A percentile compares a stretch with the other conserved stretches of the same genome.
Conservation (phyloP, 2,113 vertebrate genomes). For the Alligator sinensis region DNA sequence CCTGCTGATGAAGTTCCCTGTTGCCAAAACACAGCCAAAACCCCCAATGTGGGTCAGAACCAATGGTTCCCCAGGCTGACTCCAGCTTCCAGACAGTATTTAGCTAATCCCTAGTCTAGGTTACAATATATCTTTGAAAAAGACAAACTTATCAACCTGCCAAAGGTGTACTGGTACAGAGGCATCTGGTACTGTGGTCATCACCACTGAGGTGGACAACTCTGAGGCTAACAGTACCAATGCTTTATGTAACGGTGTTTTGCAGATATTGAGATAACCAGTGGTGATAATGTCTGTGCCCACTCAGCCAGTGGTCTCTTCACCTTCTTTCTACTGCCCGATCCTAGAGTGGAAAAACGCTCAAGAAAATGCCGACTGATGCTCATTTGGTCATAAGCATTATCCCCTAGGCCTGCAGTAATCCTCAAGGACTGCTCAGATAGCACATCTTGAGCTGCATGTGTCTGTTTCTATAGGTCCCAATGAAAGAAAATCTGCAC, state of each 20-base stretch:
- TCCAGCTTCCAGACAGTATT: too few relatives aligned
- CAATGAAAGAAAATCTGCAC: neutral
- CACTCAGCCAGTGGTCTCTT: neutral
- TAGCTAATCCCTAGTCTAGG: too few relatives aligned
- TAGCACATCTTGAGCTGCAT: neutral
- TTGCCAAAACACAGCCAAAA: too few relatives aligned
- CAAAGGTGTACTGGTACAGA: too few relatives aligned
- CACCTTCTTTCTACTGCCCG: neutral
- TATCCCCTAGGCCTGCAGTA: neutral
- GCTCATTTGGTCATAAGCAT: neutral
- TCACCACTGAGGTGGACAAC: too few relatives aligned
- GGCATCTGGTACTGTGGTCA: too few relatives aligned
- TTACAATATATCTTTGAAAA: too few relatives aligned
- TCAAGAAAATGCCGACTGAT: neutral
- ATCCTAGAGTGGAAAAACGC: fast-evolving
- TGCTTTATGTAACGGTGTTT: neutral
- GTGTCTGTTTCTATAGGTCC: neutral
- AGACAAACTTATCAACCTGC: too few relatives aligned
- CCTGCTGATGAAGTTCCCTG: too few relatives aligned
- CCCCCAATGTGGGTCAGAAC: too few relatives aligned
- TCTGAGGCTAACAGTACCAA: too few relatives aligned
- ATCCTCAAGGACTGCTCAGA: neutral
- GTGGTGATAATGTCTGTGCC: fast-evolving
- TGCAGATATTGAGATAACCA: neutral
- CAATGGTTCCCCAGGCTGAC: too few relatives aligned